Base-by-base conservation (phyloP, 2,113 vertebrate genomes). In the Amazona guildingii region DNA sequence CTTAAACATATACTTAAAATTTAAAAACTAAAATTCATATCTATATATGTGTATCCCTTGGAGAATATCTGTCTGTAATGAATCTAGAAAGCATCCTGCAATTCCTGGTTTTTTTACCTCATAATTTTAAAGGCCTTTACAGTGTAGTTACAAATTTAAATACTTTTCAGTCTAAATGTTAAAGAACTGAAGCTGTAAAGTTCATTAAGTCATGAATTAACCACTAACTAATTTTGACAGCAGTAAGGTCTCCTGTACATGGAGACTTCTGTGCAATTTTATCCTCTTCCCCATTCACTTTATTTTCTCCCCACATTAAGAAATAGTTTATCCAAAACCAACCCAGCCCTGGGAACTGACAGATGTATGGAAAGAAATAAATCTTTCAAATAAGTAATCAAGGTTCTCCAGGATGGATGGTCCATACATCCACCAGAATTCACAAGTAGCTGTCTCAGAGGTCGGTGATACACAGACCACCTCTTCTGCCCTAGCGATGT, bases 1-100 rank as follows among this genome's bases (percentile, higher is more conserved):
- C 70, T 95, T 92, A 94, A 97, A 89, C 31, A 44, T 41, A 48
- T 24, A 90, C 41, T 90, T 95, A 43, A 13, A 92, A 81, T 37
- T 74, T 81, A 31, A 92, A 76, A 77, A 28, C 44, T 57, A 59
- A 94, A 84, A 86, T 90, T 69, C 6, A 7, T 39, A 16, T 28
- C 24, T 63, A 7, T n/a, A 7, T 86, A 2, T 74, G 37, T 59
- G 61, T 75, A 43, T 48, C 24, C n/a, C n/a, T 41, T 14, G 7
- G 33, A 74, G 49, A 79, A 59, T 59, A 37, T 51, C 33, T 31
- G 11, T 52, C 64, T 35, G 31, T 55, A 77, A 19, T 28, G 48
- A 68, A 59, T 78, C 37, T 5, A 35, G 59, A 80, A 8, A 88
- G 4, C 46, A 85, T 59, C 48, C 43, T 43, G 29, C 8, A 17